Base-by-base conservation (phyloP, 2,888 invertebrate species). In the Caenorhabditis becei region DNA sequence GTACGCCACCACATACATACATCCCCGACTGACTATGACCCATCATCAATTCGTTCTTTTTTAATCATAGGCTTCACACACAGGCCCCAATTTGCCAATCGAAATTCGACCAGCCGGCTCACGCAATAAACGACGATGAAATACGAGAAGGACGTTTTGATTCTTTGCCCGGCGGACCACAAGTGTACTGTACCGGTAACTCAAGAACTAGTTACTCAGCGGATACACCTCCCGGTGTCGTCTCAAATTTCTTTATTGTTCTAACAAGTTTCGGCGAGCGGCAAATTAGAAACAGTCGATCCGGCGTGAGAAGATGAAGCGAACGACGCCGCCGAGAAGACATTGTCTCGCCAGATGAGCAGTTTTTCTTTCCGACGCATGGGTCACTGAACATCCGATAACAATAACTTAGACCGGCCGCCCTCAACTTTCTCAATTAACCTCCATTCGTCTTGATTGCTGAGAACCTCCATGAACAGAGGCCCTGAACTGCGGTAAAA, bases 391-490 rank as follows among this genome's bases (percentile, higher is more conserved):
- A 59, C 74, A 74, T 65, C 51, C 37, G 44, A 74, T 51, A 74
- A 74, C 74, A 74, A 74, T 74, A 66, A 74, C 65, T 72, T 35
- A 32, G 20, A 10, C 28, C n/a, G n/a, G 53, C 65, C 74, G 66
- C 65, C 74, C 63, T 66, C 74, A 74, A 74, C 74, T 77, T 77
- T 77, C 67, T 67, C 66, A 77, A 77, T 77, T 77, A 77, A 69
- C 77, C 54, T 67, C 54, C 24, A 62, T 63, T 69, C 56, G 59
- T 77, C 58, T 51, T 74, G 74, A 65, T 75, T 66, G 66, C 20
- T 75, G 75, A 61, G 72, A 72, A 63, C 65, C 37, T 65, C 23
- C 41, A n/a, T n/a, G n/a, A n/a, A n/a, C n/a, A 23, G 44, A 18
- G 32, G 5, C 1, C 20, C 8, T 44, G 16, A 14, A 44, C 37